Base-by-base conservation (phyloP, 2,888 invertebrate genomes). In the Silvanus unidentatus region DNA sequence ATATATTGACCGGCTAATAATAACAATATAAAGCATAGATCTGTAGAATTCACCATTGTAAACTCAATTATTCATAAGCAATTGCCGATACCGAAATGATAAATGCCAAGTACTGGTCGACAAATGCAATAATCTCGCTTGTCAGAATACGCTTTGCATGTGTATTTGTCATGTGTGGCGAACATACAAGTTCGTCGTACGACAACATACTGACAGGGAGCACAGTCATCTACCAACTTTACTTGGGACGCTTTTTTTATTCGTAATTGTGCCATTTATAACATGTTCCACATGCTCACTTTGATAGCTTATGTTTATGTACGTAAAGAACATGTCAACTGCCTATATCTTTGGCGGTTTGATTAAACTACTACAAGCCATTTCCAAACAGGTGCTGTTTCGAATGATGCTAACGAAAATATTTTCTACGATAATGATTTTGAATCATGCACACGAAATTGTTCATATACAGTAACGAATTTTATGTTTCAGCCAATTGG, bases 41-140 rank as follows among this genome's bases (percentile, higher is more conserved):
- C n/a, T 4, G 32, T 12, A 12, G 11, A 32, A 15, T 22, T 53
- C 54, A 43, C 55, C 57, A 49, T 47, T 57, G 54, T 53, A 54
- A 60, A 58, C 59, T 61, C 61, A 58, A 59, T 62, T 60, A 62
- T 63, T 57, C 57, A 61, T 55, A 60, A 62, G 57, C 58, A 58
- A 61, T 60, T 54, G 57, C 53, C 52, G 59, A 61, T 58, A 53
- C 47, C 55, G 6, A 22, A 48, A 55, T 61, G 61, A 60, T 63
- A 63, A 61, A 62, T 60, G 63, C 59, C 62, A 58, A 59, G 59
- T 60, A 40, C 55, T 55, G 55, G 44, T 50, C 54, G 53, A 58
- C 59, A 57, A 60, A 60, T 60, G 59, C 57, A 60, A 59, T 61
- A 60, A 60, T 63, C 60, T 57, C 48, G 44, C 48, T 55, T 58